Conservation (phyloP, 2,888 invertebrate genomes). For the Siphlonurus alternatus region DNA sequence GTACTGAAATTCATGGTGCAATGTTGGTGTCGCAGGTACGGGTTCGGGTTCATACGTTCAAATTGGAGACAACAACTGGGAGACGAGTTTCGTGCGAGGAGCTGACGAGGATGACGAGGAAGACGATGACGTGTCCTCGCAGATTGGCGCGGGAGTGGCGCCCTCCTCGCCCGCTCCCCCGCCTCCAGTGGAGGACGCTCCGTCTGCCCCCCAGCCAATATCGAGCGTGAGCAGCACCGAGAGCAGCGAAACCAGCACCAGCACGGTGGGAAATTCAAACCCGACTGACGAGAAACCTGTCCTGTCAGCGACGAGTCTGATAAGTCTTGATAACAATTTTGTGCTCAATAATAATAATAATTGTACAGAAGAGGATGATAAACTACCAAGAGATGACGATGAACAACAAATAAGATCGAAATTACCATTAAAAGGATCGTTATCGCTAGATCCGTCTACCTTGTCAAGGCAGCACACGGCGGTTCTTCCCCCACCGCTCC, state of each 20-base stretch:
- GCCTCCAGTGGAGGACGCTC: conserved; percentile 11
- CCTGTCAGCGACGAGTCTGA: background rate
- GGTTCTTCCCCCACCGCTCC: conserved; percentile 14
- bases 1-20: background rate
- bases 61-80: conserved; percentile 30
- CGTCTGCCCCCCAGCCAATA: conserved; percentile 8
- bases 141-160: conserved; percentile 3
- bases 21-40: background rate
- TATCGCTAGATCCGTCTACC: conserved; percentile 27
- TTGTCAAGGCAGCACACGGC: conserved; percentile 18
- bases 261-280: conserved; percentile 5
- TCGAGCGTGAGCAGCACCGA: background rate
- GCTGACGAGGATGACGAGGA: background rate
- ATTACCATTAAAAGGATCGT: conserved; percentile 15
- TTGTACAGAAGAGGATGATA: background rate
- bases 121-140: background rate
- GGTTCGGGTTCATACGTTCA: background rate
- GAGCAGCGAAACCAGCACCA: background rate
- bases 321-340: background rate
- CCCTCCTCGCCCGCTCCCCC: conserved; percentile 14
- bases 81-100: conserved; percentile 30
- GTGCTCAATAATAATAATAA: background rate
- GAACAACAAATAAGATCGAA: conserved; percentile 21
- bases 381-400: conserved; percentile 19
- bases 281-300: background rate